Conservation (phyloP, 1,140 invertebrate species). For the Heterodera carotae region DNA sequence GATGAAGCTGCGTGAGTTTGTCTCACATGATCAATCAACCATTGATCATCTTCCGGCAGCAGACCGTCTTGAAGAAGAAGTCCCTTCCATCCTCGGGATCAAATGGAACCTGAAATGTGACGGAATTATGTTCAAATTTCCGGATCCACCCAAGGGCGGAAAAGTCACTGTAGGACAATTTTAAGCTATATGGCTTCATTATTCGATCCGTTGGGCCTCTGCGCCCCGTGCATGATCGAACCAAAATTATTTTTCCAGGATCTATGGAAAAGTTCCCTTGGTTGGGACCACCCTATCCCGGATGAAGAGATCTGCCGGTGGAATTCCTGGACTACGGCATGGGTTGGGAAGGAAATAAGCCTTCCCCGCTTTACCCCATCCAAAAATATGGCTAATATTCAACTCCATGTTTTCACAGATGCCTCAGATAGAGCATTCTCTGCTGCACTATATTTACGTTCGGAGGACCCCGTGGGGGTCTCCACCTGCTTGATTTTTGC, state of each 20-base stretch:
- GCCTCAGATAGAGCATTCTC: background rate
- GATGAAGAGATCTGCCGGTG: slow-evolving; percentile 3
- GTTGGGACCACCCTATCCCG: slow-evolving; percentile 8
- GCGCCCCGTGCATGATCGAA: background rate
- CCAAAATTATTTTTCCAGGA: slow-evolving; percentile 19
- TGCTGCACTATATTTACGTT: background rate
- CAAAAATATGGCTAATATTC: background rate
- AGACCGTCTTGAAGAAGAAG: background rate
- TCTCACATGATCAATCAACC: background rate
- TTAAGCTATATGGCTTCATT: slow-evolving; percentile 9
- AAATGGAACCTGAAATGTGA: slow-evolving; percentile 16
- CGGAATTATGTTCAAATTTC: background rate
- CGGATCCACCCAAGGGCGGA: background rate
- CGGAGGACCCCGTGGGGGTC: too few species aligned
- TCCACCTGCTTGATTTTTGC: background rate
- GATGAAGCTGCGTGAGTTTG: slow-evolving; percentile 32
- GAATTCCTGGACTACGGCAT: background rate
- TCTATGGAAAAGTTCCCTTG: background rate
- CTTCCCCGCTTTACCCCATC: background rate
- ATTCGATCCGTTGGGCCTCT: slow-evolving; percentile 28
- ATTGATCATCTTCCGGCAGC: background rate
- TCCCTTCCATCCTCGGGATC: slow-evolving; percentile 6
- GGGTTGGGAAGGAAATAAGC: background rate
- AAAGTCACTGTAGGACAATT: slow-evolving; percentile 1
- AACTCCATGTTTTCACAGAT: slow-evolving; percentile 6